Evolutionary conservation across 2,113 vertebrate genomes (phyloP).

Genomic region (Pterophyllum scalare): DNA sequence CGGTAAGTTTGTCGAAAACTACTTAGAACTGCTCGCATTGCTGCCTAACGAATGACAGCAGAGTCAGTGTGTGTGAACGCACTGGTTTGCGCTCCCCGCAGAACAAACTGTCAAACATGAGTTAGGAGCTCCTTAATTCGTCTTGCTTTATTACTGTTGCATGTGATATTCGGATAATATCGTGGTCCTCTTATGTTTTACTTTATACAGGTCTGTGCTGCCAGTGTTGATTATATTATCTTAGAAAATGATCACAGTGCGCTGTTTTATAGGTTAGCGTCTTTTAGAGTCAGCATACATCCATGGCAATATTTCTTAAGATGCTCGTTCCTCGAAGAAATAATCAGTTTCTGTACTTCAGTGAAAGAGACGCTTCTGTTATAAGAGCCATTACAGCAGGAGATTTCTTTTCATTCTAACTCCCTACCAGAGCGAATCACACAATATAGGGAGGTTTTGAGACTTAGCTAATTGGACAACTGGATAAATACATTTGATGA

Average conservation of each 20-base stretch:
- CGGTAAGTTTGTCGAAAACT: constrained; percentile 66
- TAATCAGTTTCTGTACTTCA: neutral
- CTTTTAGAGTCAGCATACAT: neutral
- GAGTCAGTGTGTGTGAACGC: neutral
- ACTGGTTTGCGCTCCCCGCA: constrained; percentile 5
- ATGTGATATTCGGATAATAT: neutral
- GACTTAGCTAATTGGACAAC: neutral
- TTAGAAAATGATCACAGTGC: neutral
- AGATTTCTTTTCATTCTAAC: neutral
- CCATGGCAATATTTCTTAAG: neutral
- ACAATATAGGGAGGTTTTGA: neutral
- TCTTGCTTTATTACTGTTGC: neutral
- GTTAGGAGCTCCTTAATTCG: neutral
- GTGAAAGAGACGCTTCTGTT: neutral
- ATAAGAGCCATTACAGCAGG: neutral
- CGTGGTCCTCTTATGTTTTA: neutral
- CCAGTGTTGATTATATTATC: neutral
- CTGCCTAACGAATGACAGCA: neutral
- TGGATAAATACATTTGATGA: neutral
- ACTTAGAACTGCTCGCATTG: neutral
- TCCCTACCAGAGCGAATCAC: neutral
- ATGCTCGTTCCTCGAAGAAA: too few species aligned
- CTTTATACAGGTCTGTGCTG: neutral
- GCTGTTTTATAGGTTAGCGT: neutral
- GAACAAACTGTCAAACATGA: neutral